Evolutionary conservation across 2,888 invertebrate species (phyloP).

Genomic region (Cyaniris semiargus): DNA sequence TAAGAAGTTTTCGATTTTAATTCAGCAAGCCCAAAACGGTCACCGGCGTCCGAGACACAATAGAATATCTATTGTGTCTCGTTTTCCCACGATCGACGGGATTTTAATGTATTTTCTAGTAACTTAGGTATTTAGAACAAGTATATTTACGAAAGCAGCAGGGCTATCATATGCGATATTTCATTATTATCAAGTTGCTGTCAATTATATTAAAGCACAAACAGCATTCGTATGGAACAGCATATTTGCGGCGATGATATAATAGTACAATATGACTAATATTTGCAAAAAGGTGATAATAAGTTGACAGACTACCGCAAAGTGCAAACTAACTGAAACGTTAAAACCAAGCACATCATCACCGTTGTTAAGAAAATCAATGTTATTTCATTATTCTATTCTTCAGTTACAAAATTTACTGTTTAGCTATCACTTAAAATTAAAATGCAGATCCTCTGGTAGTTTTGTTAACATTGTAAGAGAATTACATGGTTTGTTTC

Average conservation of each 20-base stretch:
- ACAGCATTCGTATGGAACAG: neutral
- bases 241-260: conserved; percentile 1
- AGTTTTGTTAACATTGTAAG: neutral
- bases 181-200: conserved; percentile 11
- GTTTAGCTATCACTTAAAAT: neutral
- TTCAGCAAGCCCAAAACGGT: too few species aligned
- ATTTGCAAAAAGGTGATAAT: conserved; percentile 14
- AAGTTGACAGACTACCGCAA: conserved; percentile 8
- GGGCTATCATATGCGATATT: neutral
- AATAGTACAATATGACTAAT: conserved; percentile 19
- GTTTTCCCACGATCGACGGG: too few species aligned
- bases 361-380: neutral
- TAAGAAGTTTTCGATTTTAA: too few species aligned
- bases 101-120: neutral
- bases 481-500: neutral
- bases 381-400: neutral
- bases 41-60: too few species aligned
- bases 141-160: neutral
- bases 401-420: neutral
- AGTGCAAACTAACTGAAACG: conserved; percentile 3
- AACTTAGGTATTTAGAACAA: neutral
- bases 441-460: too few species aligned
- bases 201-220: neutral
- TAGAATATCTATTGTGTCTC: too few species aligned
- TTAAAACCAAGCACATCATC: neutral